These are phyloP conservation scores for Calliphora vomitoria DNA, from an alignment of 2,888 invertebrate species.

Conservation along the genomic window DNA sequence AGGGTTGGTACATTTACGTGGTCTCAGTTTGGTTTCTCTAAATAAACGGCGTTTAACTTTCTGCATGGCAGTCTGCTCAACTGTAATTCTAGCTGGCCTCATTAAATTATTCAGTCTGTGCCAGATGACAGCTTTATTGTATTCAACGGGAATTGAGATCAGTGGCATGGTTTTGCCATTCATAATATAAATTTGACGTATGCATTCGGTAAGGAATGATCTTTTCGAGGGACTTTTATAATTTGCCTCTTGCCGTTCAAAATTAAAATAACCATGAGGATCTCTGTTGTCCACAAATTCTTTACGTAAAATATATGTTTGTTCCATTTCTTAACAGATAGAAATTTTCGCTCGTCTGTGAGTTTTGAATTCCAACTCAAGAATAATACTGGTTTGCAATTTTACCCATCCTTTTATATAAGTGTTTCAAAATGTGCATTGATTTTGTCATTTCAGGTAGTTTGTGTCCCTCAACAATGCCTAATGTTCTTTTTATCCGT, in stretches of 20 bases:
- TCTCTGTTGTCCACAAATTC: conserved; percentile 37
- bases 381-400: conserved; percentile 4
- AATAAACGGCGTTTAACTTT: conserved; percentile 79
- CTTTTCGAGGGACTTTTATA: conserved; percentile 77
- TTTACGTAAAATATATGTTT: conserved; percentile 27
- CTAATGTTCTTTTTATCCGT: not conserved
- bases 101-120: conserved; percentile 76
- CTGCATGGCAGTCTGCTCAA: conserved; percentile 63
- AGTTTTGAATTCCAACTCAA: conserved; percentile 25
- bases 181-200: conserved; percentile 77
- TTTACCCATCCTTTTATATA: conserved; percentile 28
- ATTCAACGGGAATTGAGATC: conserved; percentile 66
- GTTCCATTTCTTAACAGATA: conserved; percentile 39
- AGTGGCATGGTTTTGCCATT: conserved; percentile 74
- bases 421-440: not conserved
- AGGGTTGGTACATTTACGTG: conserved; percentile 74
- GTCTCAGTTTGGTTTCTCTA: conserved; percentile 60
- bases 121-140: conserved; percentile 73
- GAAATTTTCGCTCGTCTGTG: not conserved
- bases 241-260: conserved; percentile 70
- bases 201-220: conserved; percentile 78
- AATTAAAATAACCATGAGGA: conserved; percentile 74
- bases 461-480: not conserved
- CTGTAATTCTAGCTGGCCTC: conserved; percentile 61
- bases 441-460: conserved; percentile 5